Conservation (phyloP, 2,888 invertebrate species). For the Apodemia mormo region DNA sequence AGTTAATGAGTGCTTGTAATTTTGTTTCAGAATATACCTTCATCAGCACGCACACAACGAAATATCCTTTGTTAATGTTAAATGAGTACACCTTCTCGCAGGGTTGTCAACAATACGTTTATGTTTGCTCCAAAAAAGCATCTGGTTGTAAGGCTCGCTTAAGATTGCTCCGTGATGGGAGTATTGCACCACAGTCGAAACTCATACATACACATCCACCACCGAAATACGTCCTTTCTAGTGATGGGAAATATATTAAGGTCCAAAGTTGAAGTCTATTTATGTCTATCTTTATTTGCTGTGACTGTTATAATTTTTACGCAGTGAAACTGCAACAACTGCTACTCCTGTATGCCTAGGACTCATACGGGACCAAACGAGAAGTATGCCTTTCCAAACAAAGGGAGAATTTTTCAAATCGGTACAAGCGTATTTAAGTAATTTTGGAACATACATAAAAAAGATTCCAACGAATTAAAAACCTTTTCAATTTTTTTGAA, state of each 20-base stretch:
- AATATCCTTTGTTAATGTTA: conserved; percentile 39
- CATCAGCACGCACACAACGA: conserved; percentile 35
- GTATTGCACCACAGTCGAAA: background rate
- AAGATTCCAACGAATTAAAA: too few species aligned
- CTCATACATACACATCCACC: conserved; percentile 33
- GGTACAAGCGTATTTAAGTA: too few species aligned
- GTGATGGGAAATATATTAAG: conserved; percentile 35
- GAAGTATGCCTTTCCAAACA: too few species aligned
- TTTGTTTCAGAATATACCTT: conserved; percentile 32
- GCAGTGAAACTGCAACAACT: too few species aligned
- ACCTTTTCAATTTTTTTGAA: too few species aligned
- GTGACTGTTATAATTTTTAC: too few species aligned
- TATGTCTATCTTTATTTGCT: background rate
- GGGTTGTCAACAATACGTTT: conserved; percentile 36
- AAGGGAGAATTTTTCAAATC: too few species aligned
- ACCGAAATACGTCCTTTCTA: conserved; percentile 38
- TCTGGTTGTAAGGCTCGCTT: conserved; percentile 37
- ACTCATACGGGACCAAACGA: too few species aligned
- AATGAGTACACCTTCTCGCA: conserved; percentile 43
- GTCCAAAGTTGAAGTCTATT: conserved; percentile 23
- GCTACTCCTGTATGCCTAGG: too few species aligned
- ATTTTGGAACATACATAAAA: too few species aligned
- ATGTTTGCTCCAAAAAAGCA: conserved; percentile 43
- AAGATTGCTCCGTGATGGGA: conserved; percentile 24
- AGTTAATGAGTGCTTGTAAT: background rate